Percentiles rank a stretch among this genome's conserved stretches.
Evolutionary conservation across 2,113 vertebrate genomes (phyloP).

Genomic region (Manacus vitellinus): DNA sequence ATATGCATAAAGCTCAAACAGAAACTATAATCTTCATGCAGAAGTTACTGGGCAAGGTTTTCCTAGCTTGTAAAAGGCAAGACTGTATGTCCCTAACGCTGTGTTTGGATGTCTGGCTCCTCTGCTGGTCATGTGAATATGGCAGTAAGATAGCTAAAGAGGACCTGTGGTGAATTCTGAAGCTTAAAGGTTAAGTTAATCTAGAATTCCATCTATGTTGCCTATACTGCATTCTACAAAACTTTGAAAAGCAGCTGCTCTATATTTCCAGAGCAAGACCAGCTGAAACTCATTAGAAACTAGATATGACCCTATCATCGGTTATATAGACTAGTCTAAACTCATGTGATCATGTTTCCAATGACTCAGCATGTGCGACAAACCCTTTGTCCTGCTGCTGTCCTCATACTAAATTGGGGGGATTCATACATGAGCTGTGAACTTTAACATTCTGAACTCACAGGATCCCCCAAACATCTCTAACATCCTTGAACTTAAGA

Average conservation of each 20-base stretch:
- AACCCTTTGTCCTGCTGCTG: constrained; percentile 62
- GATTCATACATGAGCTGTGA: constrained; percentile 58
- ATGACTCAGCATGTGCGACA: constrained; percentile 50
- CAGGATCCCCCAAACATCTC: not conserved
- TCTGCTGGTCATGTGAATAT: not conserved
- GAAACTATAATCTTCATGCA: not conserved
- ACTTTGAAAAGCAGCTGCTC: constrained; percentile 57
- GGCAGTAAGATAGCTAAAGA: not conserved
- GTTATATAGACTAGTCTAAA: constrained; percentile 45
- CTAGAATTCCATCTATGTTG: not conserved
- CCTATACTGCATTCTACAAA: not conserved
- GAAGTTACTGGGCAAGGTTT: not conserved
- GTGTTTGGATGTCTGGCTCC: not conserved
- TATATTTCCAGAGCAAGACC: constrained; percentile 41
- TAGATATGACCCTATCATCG: constrained; percentile 59
- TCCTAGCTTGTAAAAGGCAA: not conserved
- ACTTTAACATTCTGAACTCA: constrained; percentile 43
- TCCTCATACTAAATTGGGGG: constrained; percentile 33
- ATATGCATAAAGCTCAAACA: not conserved
- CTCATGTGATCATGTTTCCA: constrained; percentile 63
- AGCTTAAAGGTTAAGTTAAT: not conserved
- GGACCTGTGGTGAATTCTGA: not conserved
- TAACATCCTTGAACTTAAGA: constrained; percentile 21
- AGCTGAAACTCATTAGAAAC: constrained; percentile 71
- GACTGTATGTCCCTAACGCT: not conserved